Conservation (phyloP, 1,140 invertebrate species). For the Achroia grisella region DNA sequence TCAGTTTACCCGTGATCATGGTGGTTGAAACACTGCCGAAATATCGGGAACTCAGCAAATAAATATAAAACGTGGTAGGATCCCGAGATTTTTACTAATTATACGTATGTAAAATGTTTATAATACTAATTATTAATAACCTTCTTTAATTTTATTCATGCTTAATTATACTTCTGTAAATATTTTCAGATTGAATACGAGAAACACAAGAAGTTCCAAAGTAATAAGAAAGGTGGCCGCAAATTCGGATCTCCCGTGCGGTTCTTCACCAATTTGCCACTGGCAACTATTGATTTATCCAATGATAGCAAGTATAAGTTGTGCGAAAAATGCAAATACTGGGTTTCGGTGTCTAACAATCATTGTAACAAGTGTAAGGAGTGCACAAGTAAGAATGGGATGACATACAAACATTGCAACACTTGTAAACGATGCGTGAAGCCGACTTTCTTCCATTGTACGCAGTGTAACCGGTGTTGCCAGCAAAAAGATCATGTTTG, state of each 20-base stretch:
- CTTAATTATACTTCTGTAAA: conserved; percentile 30
- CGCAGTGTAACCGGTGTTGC: conserved; percentile 79
- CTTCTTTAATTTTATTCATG: too few species aligned
- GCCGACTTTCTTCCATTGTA: conserved; percentile 87
- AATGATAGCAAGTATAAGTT: conserved; percentile 81
- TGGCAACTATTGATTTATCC: conserved; percentile 74
- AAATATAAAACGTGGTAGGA: too few species aligned
- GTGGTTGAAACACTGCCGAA: too few species aligned
- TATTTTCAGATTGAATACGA: conserved; percentile 75
- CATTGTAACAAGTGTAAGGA: conserved; percentile 83
- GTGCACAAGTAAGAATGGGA: conserved; percentile 89
- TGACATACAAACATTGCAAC: conserved; percentile 84
- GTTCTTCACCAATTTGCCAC: conserved; percentile 87
- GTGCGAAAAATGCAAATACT: conserved; percentile 82
- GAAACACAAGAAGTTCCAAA: conserved; percentile 81
- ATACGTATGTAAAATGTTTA: too few species aligned
- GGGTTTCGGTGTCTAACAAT: conserved; percentile 80
- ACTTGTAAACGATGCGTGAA: conserved; percentile 88
- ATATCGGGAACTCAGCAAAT: too few species aligned
- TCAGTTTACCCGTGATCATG: too few species aligned
- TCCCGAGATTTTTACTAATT: too few species aligned
- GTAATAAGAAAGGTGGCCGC: conserved; percentile 62
- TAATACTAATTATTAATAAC: too few species aligned
- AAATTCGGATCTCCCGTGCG: conserved; percentile 83
- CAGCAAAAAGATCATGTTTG: conserved; percentile 76